These are phyloP conservation scores for Acanthurus leucopareius DNA, from an alignment of 2,797 vertebrate genomes.

Conservation along the genomic window DNA sequence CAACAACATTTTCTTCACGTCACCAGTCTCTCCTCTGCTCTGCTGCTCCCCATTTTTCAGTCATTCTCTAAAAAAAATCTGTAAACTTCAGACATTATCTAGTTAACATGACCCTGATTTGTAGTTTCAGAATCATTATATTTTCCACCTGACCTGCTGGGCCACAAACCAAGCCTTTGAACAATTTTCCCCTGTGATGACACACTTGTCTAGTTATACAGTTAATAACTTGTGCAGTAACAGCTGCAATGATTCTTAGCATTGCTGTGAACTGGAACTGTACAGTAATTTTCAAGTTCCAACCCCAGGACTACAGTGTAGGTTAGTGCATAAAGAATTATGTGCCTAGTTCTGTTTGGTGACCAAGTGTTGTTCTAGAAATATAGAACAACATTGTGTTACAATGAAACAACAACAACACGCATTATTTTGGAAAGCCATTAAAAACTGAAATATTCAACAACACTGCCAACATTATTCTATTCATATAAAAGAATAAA, in stretches of 20 bases:
- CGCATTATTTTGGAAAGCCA: neutral
- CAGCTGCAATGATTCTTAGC: neutral
- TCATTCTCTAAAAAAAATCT: too few species aligned
- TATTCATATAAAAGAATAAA: neutral
- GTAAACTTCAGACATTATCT: too few species aligned
- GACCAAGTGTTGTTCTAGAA: conserved; percentile 6
- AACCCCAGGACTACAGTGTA: neutral
- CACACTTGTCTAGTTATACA: neutral
- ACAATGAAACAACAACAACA: neutral
- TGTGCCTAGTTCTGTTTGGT: neutral
- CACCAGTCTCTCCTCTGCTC: too few species aligned
- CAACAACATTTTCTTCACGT: too few species aligned
- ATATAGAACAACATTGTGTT: neutral
- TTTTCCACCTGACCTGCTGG: neutral
- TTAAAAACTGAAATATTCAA: neutral
- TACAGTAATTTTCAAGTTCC: neutral
- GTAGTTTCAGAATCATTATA: neutral
- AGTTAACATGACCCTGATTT: too few species aligned
- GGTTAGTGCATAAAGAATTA: neutral
- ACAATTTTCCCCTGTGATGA: neutral
- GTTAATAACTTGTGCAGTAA: neutral
- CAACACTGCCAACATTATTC: neutral
- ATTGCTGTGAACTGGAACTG: neutral
- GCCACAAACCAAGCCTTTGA: neutral
- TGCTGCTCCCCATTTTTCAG: too few species aligned